These are phyloP conservation scores for Meloidogyne exigua DNA, from an alignment of 1,140 invertebrate genomes.

Conservation along the genomic window DNA sequence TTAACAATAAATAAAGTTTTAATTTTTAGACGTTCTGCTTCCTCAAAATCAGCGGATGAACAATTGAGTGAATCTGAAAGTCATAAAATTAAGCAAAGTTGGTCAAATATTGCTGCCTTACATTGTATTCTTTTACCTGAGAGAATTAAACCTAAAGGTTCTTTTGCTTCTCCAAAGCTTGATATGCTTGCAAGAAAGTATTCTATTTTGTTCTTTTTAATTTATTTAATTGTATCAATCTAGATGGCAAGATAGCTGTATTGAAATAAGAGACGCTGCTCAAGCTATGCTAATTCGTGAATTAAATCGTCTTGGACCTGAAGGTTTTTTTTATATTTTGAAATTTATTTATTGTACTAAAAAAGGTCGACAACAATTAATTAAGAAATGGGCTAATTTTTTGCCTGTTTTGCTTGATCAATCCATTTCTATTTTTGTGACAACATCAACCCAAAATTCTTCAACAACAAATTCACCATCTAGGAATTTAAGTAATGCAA, in stretches of 20 bases:
- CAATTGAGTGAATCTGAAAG: conserved; percentile 65
- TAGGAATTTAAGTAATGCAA: background rate
- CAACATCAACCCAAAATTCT: background rate
- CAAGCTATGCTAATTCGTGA: conserved; percentile 92
- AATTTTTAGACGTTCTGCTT: conserved; percentile 43
- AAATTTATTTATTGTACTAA: background rate
- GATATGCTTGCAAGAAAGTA: conserved; percentile 87
- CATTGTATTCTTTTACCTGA: conserved; percentile 94
- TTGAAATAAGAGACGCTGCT: conserved; percentile 90
- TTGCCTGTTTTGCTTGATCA: conserved; percentile 72
- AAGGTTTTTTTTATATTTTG: conserved; percentile 62
- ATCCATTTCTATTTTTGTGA: conserved; percentile 54
- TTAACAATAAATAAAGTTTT: background rate
- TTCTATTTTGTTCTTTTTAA: conserved; percentile 10
- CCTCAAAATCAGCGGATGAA: conserved; percentile 44
- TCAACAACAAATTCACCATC: conserved; percentile 3
- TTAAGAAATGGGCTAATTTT: conserved; percentile 91
- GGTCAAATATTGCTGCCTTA: conserved; percentile 88
- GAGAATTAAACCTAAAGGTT: conserved; percentile 62
- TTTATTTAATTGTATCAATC: conserved; percentile 4
- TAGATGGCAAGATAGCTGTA: conserved; percentile 94
- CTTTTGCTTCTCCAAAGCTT: conserved; percentile 86
- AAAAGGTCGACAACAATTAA: conserved; percentile 83
- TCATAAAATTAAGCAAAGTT: conserved; percentile 89
- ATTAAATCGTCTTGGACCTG: conserved; percentile 81